A percentile compares a stretch with the other conserved stretches of the same genome.
These are phyloP conservation scores for Drosophila buzzatii DNA, from an alignment of 2,888 invertebrate species.

Conservation along the genomic window DNA sequence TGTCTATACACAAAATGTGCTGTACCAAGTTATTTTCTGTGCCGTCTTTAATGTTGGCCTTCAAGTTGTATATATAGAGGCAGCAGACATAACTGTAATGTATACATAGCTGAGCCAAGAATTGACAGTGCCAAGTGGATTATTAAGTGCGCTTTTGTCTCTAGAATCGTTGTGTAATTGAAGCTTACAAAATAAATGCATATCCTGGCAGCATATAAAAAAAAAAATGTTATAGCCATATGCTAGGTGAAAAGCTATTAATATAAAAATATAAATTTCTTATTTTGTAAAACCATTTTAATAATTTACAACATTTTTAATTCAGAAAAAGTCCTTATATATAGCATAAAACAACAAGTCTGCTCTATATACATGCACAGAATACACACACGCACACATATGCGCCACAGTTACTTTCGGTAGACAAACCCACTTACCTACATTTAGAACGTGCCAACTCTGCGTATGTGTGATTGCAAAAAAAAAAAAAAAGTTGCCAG, in stretches of 20 bases:
- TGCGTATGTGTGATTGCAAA: slow-evolving; percentile 68
- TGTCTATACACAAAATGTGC: background rate
- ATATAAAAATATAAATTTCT: background rate
- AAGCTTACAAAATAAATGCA: background rate
- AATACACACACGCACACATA: slow-evolving; percentile 23
- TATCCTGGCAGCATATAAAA: background rate
- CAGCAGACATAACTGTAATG: slow-evolving; percentile 10
- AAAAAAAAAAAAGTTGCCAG: slow-evolving; percentile 19
- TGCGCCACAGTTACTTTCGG: slow-evolving; percentile 15
- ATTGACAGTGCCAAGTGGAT: slow-evolving; percentile 26
- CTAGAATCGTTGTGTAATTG: slow-evolving; percentile 37
- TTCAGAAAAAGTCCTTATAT: background rate
- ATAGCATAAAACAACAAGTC: slow-evolving; percentile 59
- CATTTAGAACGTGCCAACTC: slow-evolving; percentile 68
- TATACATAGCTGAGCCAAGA: background rate
- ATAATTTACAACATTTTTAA: background rate
- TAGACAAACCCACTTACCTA: slow-evolving; percentile 61
- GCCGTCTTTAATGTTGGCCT: slow-evolving; percentile 62
- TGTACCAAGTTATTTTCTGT: slow-evolving; percentile 14
- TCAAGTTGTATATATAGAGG: slow-evolving; percentile 57
- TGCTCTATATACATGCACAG: slow-evolving; percentile 48
- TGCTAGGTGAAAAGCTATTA: background rate
- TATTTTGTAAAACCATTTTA: background rate
- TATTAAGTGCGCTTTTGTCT: slow-evolving; percentile 8
- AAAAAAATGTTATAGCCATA: too few relatives aligned